These are phyloP conservation scores for Dysidea cf. avara DNA, from an alignment of 37 sponge, comb jelly and placozoan genomes.

Conservation along the genomic window DNA sequence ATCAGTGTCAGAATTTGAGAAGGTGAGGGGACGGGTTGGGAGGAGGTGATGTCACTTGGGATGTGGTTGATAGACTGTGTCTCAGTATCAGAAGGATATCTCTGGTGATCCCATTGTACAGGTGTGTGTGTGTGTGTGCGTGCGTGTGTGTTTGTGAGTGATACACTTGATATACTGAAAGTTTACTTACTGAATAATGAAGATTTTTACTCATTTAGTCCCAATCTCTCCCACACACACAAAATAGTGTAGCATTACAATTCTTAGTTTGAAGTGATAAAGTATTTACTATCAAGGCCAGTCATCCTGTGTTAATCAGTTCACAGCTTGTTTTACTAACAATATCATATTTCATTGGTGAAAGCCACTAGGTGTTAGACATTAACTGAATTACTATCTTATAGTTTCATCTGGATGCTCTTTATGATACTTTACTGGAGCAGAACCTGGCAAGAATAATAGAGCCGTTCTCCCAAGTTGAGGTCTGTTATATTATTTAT, in stretches of 20 bases:
- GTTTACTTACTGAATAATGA: too few relatives aligned
- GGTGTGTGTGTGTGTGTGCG: slow-evolving; percentile 16
- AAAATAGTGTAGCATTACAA: too few relatives aligned
- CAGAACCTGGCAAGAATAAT: slow-evolving; percentile 91
- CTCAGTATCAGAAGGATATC: slow-evolving; percentile 46
- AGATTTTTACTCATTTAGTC: too few relatives aligned
- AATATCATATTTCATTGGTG: background rate
- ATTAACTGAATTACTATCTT: background rate
- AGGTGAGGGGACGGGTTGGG: slow-evolving; percentile 42
- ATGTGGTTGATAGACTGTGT: slow-evolving; percentile 31
- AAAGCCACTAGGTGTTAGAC: background rate
- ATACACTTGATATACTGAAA: too few relatives aligned
- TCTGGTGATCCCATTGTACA: slow-evolving; percentile 74
- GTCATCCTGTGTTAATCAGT: background rate
- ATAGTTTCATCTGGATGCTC: slow-evolving; percentile 84
- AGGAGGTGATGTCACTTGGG: too few relatives aligned
- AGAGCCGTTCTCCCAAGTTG: slow-evolving; percentile 94
- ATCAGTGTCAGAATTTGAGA: slow-evolving; percentile 84
- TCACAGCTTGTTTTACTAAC: background rate
- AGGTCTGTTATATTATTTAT: slow-evolving; percentile 43
- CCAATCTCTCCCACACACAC: too few relatives aligned
- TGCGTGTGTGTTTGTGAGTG: too few relatives aligned
- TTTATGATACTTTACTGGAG: slow-evolving; percentile 92
- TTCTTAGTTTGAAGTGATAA: too few relatives aligned
- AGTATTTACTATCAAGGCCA: background rate